Base-by-base conservation (phyloP, 2,797 vertebrate species). In the Hypotaenidia okinawae region DNA sequence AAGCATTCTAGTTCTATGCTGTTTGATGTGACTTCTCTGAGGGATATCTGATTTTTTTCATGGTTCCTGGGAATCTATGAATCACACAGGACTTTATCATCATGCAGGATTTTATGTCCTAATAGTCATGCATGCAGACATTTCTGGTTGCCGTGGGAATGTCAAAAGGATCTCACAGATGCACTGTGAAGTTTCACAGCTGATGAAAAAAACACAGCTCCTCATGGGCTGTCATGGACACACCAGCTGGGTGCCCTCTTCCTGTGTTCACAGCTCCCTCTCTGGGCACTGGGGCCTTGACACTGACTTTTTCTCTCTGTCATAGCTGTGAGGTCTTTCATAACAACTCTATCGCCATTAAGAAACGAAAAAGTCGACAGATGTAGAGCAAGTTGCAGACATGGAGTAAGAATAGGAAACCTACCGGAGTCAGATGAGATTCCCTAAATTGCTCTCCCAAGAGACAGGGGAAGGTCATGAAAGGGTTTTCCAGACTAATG, bases 291-390 rank as follows among this genome's bases (percentile, higher is more conserved):
- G 1, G 2, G 73, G 35, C 24, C 59, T 35, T 5, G 9, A 11
- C 32, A 15, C 3, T 19, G 43, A 16, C 8, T 73, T 76, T 27
- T 28, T 5, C 27, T 63, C 10, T 64, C n/a, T 59, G 54, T 62
- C 52, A 24, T 14, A 7, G 11, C 8, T 1, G 11, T 59, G 61
- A 24, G 24, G 6, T 61, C 25, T 72, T 63, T 28, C 0, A 0
- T 75, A 75, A 22, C 52, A 57, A 3, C 27, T 55, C 10, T n/a
- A 2, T 64, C 41, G 28, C 28, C 0, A 1, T 35, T 74, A 24
- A 64, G n/a, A 54, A 28, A 9, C 33, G 55, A 7, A 79, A 43
- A 3, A 55, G 8, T n/a, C 47, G 52, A 16, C 16, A 67, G 54
- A 39, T 28, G 10, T 18, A 58, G 43, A 55, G 10, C 0, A 2